These are phyloP conservation scores for Adelosebastes latens DNA, from an alignment of 2,797 vertebrate genomes.

Conservation along the genomic window DNA sequence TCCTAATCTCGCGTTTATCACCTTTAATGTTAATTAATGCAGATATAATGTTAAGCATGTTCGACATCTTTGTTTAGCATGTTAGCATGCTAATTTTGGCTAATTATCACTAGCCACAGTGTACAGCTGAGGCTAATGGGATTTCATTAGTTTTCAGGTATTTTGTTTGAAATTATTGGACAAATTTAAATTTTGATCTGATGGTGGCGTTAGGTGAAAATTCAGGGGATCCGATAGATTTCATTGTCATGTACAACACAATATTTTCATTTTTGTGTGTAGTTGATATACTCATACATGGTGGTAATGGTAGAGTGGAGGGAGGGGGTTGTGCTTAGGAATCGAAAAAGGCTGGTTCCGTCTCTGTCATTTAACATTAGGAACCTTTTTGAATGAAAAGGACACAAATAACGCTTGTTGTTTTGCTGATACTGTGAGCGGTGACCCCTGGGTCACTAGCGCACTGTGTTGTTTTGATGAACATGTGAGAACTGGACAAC, in stretches of 20 bases:
- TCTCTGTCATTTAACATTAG: not conserved
- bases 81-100: not conserved
- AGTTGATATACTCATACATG: not conserved
- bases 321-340: not conserved
- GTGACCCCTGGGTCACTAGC: slow-evolving; percentile 13
- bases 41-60: not conserved
- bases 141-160: not conserved
- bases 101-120: not conserved
- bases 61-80: not conserved
- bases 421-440: slow-evolving; percentile 62
- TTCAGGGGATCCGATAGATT: no score
- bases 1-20: no score
- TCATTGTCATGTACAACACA: not conserved
- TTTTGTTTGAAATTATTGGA: no score
- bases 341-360: not conserved
- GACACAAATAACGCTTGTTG: slow-evolving; percentile 20
- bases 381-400: slow-evolving; percentile 27
- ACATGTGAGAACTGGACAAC: slow-evolving; percentile 66
- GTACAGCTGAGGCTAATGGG: not conserved
- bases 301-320: no score
- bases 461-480: slow-evolving; percentile 64
- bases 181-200: no score
- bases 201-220: not conserved
- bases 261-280: no score
- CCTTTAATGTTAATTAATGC: no score